phyloP scores from a whole-genome alignment of 2,888 invertebrate species.

The Agrochola lota region DNA sequence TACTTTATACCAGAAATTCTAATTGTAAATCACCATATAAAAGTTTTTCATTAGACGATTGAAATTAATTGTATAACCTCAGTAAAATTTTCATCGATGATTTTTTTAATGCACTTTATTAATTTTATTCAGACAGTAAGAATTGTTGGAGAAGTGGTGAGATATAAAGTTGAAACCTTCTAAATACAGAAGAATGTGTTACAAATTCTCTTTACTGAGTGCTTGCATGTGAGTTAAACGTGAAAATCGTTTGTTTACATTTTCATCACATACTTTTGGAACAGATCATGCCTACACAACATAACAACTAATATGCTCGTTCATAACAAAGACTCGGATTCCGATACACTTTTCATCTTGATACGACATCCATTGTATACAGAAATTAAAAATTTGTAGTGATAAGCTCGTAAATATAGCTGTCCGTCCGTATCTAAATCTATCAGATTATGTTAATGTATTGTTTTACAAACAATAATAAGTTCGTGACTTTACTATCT shows the following conservation, averaged over 20 bases:
- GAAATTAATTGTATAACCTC: background rate
- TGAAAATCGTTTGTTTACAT: background rate
- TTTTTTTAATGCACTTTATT: background rate
- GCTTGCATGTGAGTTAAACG: background rate
- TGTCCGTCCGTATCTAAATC: conserved; percentile 40
- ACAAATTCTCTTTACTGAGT: background rate
- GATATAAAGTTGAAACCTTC: background rate
- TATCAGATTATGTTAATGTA: conserved; percentile 57
- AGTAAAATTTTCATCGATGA: background rate
- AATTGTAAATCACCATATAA: background rate
- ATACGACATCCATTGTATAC: conserved; percentile 59
- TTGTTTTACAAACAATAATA: conserved; percentile 56
- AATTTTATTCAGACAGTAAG: background rate
- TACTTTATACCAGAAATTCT: background rate
- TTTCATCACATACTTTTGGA: background rate
- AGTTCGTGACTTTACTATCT: conserved; percentile 49
- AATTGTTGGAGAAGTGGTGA: background rate
- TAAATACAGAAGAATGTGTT: background rate
- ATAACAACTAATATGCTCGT: background rate
- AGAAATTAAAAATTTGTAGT: conserved; percentile 53
- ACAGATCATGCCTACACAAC: background rate
- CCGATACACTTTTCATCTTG: conserved; percentile 54
- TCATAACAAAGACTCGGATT: conserved; percentile 8
- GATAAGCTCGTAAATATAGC: conserved; percentile 42
- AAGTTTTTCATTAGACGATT: background rate